Percentiles rank a stretch among this genome's conserved stretches.
Evolutionary conservation across 2,113 vertebrate species (phyloP).

Genomic region (Ctenodactylus gundi): DNA sequence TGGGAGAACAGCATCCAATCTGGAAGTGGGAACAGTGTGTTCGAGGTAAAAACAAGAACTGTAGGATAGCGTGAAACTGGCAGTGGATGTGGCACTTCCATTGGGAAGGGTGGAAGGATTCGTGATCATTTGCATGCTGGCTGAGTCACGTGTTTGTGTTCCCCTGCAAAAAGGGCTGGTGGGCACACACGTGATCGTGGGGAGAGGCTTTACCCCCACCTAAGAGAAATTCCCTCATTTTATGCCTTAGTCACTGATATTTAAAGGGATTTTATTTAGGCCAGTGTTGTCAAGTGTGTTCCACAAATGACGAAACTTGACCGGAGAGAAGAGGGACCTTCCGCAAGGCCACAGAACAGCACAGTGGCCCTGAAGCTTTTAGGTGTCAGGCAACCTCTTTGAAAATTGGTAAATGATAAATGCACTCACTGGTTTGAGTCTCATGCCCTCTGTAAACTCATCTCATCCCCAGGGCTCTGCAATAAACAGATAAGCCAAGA

Average conservation of each 20-base stretch:
- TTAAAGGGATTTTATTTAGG: not conserved
- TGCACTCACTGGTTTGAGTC: not conserved
- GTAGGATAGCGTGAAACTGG: not conserved
- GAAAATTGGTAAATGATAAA: not conserved
- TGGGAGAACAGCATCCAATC: not conserved
- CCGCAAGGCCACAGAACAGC: not conserved
- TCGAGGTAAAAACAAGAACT: not conserved
- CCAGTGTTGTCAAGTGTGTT: not conserved
- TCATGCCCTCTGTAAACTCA: not conserved
- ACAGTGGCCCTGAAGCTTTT: not conserved
- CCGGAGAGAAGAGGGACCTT: not conserved
- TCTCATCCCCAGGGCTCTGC: not conserved
- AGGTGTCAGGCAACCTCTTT: not conserved
- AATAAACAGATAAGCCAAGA: not conserved
- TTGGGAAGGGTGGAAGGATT: not conserved
- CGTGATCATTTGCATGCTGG: not conserved
- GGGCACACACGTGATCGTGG: no score
- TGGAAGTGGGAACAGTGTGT: not conserved
- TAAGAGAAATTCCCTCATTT: not conserved
- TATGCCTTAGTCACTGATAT: not conserved
- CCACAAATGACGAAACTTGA: not conserved
- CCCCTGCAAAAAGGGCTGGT: not conserved
- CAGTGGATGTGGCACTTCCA: not conserved
- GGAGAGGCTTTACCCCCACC: not conserved
- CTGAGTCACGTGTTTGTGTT: not conserved